These are phyloP conservation scores for Catocala nupta DNA, from an alignment of 2,888 invertebrate species.

Conservation along the genomic window DNA sequence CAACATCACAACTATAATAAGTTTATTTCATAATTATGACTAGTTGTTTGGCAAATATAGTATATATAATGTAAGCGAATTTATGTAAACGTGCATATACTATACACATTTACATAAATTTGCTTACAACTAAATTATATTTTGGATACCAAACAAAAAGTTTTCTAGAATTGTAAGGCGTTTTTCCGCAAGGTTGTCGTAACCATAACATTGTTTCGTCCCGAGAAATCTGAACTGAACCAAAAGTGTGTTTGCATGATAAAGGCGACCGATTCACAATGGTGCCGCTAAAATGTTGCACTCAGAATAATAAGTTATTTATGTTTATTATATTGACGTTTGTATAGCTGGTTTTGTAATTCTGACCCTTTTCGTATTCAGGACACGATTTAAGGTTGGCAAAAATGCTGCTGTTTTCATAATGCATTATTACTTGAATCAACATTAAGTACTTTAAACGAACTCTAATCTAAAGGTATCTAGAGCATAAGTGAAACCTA, in stretches of 20 bases:
- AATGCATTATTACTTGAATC: no score
- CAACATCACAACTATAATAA: no score
- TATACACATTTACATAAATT: not conserved
- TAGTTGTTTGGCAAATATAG: no score
- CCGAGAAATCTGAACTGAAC: constrained; percentile 71
- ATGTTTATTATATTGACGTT: not conserved
- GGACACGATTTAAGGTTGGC: not conserved
- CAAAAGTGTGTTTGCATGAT: constrained; percentile 79
- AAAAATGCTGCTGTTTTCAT: not conserved
- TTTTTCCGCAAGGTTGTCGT: constrained; percentile 53
- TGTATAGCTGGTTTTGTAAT: not conserved
- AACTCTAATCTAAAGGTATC: no score
- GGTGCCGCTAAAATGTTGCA: constrained; percentile 70
- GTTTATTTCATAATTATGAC: no score
- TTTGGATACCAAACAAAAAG: constrained; percentile 13
- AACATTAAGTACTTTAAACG: no score
- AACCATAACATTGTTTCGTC: constrained; percentile 67
- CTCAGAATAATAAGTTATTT: constrained; percentile 14
- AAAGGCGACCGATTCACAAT: constrained; percentile 79
- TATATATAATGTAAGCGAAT: no score
- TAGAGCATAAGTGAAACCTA: no score
- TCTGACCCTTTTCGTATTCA: constrained; percentile 3
- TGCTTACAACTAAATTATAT: not conserved
- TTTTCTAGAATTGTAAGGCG: constrained; percentile 36
- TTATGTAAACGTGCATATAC: no score